Evolutionary conservation across 2,113 vertebrate species (phyloP).

Genomic region (Aythya baeri): DNA sequence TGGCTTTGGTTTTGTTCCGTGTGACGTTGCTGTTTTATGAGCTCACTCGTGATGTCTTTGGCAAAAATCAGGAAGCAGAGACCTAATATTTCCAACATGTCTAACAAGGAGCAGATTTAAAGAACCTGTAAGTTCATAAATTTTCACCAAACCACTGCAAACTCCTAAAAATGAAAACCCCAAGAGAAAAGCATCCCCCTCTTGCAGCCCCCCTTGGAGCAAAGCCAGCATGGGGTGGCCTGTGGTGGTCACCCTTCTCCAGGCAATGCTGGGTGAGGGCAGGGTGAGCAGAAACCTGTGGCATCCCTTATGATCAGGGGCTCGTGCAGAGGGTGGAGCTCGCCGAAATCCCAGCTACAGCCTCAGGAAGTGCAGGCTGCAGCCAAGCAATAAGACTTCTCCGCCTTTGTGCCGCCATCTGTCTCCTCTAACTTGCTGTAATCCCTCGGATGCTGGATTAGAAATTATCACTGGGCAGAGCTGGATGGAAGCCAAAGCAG

Average conservation of each 20-base stretch:
- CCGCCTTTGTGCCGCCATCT: slow-evolving; percentile 43
- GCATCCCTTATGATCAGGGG: neutral
- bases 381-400: slow-evolving; percentile 44
- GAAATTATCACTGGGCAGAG: slow-evolving; percentile 20
- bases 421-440: slow-evolving; percentile 52
- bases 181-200: fast-evolving
- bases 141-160: neutral
- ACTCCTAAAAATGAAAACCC: neutral
- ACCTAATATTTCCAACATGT: neutral
- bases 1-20: neutral
- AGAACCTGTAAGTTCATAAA: neutral
- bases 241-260: neutral
- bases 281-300: neutral
- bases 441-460: slow-evolving; percentile 52
- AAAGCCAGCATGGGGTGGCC: neutral
- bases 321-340: neutral
- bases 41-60: neutral
- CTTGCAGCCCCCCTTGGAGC: neutral
- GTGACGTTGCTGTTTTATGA: neutral
- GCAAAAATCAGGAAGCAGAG: neutral
- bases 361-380: neutral
- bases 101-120: neutral
- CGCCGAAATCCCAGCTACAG: slow-evolving; percentile 10
- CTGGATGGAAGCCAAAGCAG: neutral
- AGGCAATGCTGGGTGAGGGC: neutral